phyloP scores from a whole-genome alignment of 2,888 invertebrate species.

The Busseola fusca region DNA sequence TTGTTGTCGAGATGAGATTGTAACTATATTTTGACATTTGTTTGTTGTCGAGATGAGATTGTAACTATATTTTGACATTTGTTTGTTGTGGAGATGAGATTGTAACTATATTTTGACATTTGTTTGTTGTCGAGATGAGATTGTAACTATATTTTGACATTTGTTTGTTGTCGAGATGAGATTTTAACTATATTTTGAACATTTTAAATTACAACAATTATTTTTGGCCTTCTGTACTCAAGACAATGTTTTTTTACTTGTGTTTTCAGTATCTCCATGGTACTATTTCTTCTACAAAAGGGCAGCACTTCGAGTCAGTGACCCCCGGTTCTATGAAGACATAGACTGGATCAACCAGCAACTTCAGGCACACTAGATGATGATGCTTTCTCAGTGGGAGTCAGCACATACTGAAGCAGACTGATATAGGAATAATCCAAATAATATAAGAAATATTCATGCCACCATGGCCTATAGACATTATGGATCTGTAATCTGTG shows the following conservation, averaged over 20 bases:
- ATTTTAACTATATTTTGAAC: no score
- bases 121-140: no score
- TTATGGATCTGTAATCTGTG: neutral
- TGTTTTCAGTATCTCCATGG: slow-evolving; percentile 92
- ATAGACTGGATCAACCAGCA: slow-evolving; percentile 93
- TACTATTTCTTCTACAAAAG: slow-evolving; percentile 98
- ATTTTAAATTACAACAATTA: no score
- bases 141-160: no score
- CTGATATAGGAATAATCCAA: slow-evolving; percentile 33
- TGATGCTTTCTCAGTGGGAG: neutral
- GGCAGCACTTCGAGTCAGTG: slow-evolving; percentile 95
- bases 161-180: no score
- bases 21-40: no score
- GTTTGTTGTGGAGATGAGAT: no score
- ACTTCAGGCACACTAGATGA: slow-evolving; percentile 74
- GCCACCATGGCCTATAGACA: slow-evolving; percentile 15
- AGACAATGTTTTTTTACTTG: slow-evolving; percentile 63
- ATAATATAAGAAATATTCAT: slow-evolving; percentile 10
- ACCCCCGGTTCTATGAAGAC: slow-evolving; percentile 97
- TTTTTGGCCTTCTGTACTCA: no score
- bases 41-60: no score
- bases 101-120: no score
- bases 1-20: no score
- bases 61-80: no score
- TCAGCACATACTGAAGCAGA: slow-evolving; percentile 15